A percentile compares a stretch with the other conserved stretches of the same genome.
These are phyloP conservation scores for Microctenopoma lineatum DNA, from an alignment of 2,797 vertebrate species.

Conservation along the genomic window DNA sequence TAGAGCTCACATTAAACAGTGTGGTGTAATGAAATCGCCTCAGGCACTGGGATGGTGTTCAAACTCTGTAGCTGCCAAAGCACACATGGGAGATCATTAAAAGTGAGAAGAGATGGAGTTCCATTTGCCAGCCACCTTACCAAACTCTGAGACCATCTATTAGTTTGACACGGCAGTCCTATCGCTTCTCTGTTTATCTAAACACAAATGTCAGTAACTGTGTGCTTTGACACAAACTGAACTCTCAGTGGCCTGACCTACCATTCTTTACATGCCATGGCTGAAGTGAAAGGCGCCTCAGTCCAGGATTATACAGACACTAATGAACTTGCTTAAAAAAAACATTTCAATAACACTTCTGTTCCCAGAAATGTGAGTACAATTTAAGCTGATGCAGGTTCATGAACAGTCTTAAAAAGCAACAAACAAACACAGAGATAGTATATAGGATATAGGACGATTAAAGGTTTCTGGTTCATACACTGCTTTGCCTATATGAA, in stretches of 20 bases:
- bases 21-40: slow-evolving; percentile 50
- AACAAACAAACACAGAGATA: slow-evolving; percentile 8
- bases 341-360: slow-evolving; percentile 41
- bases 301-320: slow-evolving; percentile 38
- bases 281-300: slow-evolving; percentile 42
- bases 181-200: slow-evolving; percentile 62
- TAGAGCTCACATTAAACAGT: slow-evolving; percentile 42
- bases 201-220: slow-evolving; percentile 58
- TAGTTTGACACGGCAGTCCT: slow-evolving; percentile 40
- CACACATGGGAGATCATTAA: slow-evolving; percentile 65
- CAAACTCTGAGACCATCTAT: slow-evolving; percentile 52
- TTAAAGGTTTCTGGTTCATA: slow-evolving; percentile 60
- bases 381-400: slow-evolving; percentile 24
- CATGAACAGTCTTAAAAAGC: slow-evolving; percentile 11
- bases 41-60: slow-evolving; percentile 38
- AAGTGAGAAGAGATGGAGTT: slow-evolving; percentile 44
- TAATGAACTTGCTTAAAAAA: slow-evolving; percentile 53
- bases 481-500: slow-evolving; percentile 9
- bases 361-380: slow-evolving; percentile 45
- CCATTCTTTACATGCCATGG: slow-evolving; percentile 52
- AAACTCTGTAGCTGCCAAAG: slow-evolving; percentile 48
- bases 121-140: slow-evolving; percentile 55
- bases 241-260: slow-evolving; percentile 23
- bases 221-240: slow-evolving; percentile 53
- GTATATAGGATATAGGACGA: slow-evolving; percentile 24